Base-by-base conservation (phyloP, 2,113 vertebrate species). In the Atlantisia rogersi region DNA sequence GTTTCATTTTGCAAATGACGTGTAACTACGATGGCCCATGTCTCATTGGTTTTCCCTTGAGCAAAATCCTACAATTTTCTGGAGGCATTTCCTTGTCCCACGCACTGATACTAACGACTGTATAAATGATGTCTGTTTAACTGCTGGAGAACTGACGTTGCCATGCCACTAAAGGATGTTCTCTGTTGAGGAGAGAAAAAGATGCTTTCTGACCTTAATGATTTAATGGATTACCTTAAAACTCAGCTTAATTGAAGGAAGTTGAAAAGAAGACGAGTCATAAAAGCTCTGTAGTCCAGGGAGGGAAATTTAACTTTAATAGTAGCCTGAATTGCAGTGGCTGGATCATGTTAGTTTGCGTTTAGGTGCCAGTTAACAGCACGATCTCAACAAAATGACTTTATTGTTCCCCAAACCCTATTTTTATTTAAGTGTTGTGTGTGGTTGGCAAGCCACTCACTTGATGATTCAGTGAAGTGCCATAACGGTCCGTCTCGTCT, bases 1-100 rank as follows among this genome's bases (percentile, higher is more conserved):
- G 35, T 94, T 95, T 91, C 68, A 46, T 94, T 92, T 88, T 86
- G 46, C 71, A 91, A 56, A 24, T 92, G 81, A 48, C 24, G 67
- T 22, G 1, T 4, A 65, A 35, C 46, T 79, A 4, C 2, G 25
- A 42, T 86, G 94, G 42, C 84, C 40, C 20, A 2, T 7, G 25
- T 95, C 91, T 93, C n/a, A 24, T 5, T 90, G 35, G 48, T 83
- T 79, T 95, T 94, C 95, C 92, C 52, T 92, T 60, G 85, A 93
- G 64, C 18, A 82, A 70, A 96, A 93, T 89, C 29, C 14, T 93
- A 4, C 5, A 4, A 32, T 95, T 82, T 58, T 68, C 90, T 92
- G 68, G 90, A 88, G 90, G 71, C 5, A 3, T 88, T 90, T 92
- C 4, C 1, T 77, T 95, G 87, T 90, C 32, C 81, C 62, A 16